These are phyloP conservation scores for Pionites leucogaster DNA, from an alignment of 2,113 vertebrate species.

Conservation along the genomic window DNA sequence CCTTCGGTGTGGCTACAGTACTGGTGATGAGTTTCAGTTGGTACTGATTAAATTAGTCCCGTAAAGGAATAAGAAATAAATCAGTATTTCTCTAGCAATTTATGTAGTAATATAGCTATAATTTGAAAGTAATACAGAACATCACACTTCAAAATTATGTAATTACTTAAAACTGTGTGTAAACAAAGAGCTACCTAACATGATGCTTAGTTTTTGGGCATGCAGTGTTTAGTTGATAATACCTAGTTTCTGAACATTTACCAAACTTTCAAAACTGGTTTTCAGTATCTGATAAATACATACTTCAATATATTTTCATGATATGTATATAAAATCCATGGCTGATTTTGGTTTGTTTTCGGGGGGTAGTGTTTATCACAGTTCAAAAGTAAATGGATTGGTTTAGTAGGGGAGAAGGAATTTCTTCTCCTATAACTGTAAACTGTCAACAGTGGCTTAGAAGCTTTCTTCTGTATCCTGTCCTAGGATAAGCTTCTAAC, in stretches of 20 bases:
- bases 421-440: background rate
- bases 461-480: background rate
- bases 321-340: background rate
- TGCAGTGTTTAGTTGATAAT: background rate
- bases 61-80: background rate
- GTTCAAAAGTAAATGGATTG: background rate
- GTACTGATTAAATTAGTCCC: background rate
- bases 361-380: background rate
- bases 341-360: background rate
- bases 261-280: background rate
- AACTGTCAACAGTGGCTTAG: background rate
- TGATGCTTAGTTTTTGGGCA: background rate
- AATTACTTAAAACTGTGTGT: background rate
- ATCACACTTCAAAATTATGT: background rate
- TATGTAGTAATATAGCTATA: background rate
- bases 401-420: background rate
- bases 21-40: background rate
- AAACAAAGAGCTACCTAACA: background rate
- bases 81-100: background rate
- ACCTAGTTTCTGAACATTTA: background rate
- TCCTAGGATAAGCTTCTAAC: background rate
- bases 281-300: background rate
- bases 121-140: background rate
- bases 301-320: background rate
- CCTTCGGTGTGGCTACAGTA: background rate